Evolutionary conservation across 2,888 invertebrate species (phyloP).

Genomic region (Dryomyza anilis): DNA sequence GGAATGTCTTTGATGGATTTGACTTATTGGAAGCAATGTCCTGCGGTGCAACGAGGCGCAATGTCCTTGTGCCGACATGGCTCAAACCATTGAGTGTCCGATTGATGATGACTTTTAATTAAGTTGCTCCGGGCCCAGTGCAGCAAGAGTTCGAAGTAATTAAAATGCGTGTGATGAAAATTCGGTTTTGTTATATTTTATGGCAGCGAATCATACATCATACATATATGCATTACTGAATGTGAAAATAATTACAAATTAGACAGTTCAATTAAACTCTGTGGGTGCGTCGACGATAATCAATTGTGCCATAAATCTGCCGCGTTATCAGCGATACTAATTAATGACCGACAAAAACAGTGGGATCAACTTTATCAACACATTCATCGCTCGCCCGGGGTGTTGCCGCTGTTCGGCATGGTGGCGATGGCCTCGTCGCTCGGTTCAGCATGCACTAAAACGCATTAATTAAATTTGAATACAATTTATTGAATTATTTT

Average conservation of each 20-base stretch:
- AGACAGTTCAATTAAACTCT: conserved; percentile 21
- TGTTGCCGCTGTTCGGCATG: background rate
- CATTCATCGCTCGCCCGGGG: background rate
- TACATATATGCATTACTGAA: too few relatives aligned
- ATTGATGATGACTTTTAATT: too few relatives aligned
- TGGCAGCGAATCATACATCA: too few relatives aligned
- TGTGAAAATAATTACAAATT: conserved; percentile 23
- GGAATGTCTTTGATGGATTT: background rate
- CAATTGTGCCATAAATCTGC: conserved; percentile 20
- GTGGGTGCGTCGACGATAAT: conserved; percentile 6
- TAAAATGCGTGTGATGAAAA: background rate
- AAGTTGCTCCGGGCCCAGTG: background rate
- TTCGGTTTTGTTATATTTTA: background rate
- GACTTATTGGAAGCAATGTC: conserved; percentile 4
- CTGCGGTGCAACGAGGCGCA: background rate
- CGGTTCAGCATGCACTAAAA: background rate
- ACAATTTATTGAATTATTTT: too few relatives aligned
- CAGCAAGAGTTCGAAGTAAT: too few relatives aligned
- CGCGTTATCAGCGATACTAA: conserved; percentile 14
- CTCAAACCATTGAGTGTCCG: too few relatives aligned
- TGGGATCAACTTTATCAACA: background rate
- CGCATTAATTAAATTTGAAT: conserved; percentile 2
- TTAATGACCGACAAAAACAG: conserved; percentile 15
- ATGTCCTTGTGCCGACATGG: too few relatives aligned
- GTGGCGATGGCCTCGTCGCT: background rate